Evolutionary conservation across 2,113 vertebrate genomes (phyloP).

Genomic region (Gallinago media): DNA sequence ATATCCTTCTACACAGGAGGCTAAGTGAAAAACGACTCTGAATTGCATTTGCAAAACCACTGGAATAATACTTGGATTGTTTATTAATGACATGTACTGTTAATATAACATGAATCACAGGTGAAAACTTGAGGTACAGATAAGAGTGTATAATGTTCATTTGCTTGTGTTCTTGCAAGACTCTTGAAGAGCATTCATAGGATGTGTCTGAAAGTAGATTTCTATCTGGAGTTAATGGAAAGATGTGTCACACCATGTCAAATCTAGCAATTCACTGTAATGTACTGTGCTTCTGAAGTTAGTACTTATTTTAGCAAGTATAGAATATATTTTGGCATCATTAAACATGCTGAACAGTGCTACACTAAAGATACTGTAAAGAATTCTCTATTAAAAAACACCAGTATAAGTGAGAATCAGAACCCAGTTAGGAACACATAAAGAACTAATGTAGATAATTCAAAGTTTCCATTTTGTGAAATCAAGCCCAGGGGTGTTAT

Average conservation of each 20-base stretch:
- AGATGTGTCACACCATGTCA: background rate
- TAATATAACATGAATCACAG: background rate
- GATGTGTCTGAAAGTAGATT: background rate
- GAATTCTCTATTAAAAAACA: background rate
- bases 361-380: background rate
- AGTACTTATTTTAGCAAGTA: background rate
- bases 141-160: background rate
- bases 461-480: conserved; percentile 14
- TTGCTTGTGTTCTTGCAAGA: background rate
- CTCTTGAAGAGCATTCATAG: background rate
- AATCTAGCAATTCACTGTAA: background rate
- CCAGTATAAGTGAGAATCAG: background rate
- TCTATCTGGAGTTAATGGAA: background rate
- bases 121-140: background rate
- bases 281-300: background rate
- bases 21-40: background rate
- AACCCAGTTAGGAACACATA: background rate
- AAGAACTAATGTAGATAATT: background rate
- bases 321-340: background rate
- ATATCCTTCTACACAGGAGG: background rate
- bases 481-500: background rate
- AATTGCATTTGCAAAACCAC: background rate
- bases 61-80: background rate
- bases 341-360: background rate
- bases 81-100: background rate